phyloP scores from a whole-genome alignment of 1,140 invertebrate genomes.

The Drosophila sp. region DNA sequence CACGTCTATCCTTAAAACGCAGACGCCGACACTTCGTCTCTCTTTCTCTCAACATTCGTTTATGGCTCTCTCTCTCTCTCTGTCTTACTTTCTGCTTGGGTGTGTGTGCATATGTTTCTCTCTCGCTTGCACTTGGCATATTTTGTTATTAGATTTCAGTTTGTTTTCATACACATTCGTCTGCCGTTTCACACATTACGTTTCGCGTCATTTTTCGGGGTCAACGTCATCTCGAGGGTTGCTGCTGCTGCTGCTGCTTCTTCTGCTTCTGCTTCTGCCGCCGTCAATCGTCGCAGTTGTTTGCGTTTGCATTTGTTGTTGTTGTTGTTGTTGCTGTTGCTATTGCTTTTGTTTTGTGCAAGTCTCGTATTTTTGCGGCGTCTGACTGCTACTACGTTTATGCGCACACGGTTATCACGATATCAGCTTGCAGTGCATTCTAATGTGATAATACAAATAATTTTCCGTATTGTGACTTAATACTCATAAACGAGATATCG shows the following conservation, averaged over 20 bases:
- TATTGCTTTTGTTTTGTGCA: constrained; percentile 46
- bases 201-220: constrained; percentile 81
- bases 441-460: background rate
- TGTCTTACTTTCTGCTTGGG: constrained; percentile 13
- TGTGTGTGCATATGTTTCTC: constrained; percentile 7
- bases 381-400: constrained; percentile 41
- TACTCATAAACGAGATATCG: background rate
- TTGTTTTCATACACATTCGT: constrained; percentile 79
- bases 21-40: constrained; percentile 35
- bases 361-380: constrained; percentile 55
- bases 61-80: constrained; percentile 18
- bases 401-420: constrained; percentile 32
- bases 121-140: constrained; percentile 62
- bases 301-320: constrained; percentile 36
- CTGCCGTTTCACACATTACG: constrained; percentile 78
- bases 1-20: constrained; percentile 72
- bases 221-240: constrained; percentile 82
- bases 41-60: constrained; percentile 16
- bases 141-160: constrained; percentile 75
- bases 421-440: constrained; percentile 23
- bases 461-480: background rate
- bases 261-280: constrained; percentile 46
- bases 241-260: constrained; percentile 49
- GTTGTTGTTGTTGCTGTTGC: constrained; percentile 35
- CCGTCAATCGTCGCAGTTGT: constrained; percentile 50